phyloP scores from a whole-genome alignment of 2,797 vertebrate species.

The Sebastes ruberrimus region DNA sequence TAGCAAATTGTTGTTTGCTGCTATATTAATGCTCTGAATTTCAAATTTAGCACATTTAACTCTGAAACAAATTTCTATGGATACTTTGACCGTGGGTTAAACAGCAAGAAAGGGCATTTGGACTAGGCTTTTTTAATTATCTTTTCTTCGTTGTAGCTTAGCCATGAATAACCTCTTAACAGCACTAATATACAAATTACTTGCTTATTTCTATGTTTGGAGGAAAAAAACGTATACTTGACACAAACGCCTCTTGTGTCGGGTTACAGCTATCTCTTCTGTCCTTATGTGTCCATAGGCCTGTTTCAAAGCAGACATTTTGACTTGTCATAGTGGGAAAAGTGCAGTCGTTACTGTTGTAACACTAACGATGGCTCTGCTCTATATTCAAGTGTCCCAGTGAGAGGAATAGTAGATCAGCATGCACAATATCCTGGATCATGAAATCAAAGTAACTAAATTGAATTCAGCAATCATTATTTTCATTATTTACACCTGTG shows the following conservation, averaged over 20 bases:
- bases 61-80: neutral
- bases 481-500: too few relatives aligned
- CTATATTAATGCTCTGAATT: neutral
- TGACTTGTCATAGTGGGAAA: neutral
- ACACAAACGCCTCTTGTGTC: neutral
- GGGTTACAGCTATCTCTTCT: conserved; percentile 9
- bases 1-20: neutral
- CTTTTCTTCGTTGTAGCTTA: neutral
- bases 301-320: neutral
- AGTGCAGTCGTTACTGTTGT: too few relatives aligned
- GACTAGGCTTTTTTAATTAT: neutral
- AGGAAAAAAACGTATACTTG: neutral
- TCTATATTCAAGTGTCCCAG: neutral
- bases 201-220: neutral
- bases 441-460: too few relatives aligned
- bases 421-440: too few relatives aligned
- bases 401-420: too few relatives aligned
- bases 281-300: conserved; percentile 2
- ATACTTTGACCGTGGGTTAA: neutral
- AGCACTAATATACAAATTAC: conserved; percentile 3
- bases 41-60: neutral
- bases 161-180: neutral
- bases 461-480: rapidly evolving
- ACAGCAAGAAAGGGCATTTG: neutral
- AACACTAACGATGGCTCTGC: neutral